phyloP scores from a whole-genome alignment of 2,113 vertebrate genomes.

The Stercorarius parasiticus region DNA sequence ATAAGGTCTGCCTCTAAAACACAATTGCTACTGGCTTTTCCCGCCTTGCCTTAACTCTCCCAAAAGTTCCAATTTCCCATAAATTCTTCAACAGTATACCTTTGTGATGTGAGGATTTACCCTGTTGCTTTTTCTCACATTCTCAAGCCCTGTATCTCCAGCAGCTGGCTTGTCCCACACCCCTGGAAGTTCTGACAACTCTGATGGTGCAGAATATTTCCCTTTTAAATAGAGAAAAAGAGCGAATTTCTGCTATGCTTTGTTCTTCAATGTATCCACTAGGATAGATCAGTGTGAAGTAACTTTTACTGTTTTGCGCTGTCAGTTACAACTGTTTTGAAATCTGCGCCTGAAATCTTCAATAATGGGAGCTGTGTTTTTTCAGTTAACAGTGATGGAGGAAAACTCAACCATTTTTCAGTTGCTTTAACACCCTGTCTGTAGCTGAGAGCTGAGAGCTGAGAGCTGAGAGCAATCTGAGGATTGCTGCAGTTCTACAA shows the following conservation, averaged over 20 bases:
- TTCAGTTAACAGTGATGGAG: not conserved
- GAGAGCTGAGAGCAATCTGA: too few relatives aligned
- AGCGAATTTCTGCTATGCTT: not conserved
- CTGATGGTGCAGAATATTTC: not conserved
- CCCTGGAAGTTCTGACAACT: not conserved
- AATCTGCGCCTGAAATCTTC: not conserved
- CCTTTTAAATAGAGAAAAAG: not conserved
- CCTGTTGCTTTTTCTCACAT: not conserved
- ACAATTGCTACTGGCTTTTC: not conserved
- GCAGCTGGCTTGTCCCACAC: not conserved
- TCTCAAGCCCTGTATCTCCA: not conserved
- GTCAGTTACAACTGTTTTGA: not conserved
- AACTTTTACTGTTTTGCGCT: not conserved
- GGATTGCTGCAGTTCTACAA: not conserved
- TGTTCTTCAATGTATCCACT: not conserved
- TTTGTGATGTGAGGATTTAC: not conserved
- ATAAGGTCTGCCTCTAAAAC: not conserved
- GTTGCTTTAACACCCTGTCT: not conserved
- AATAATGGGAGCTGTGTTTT: not conserved
- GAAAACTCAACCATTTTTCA: not conserved
- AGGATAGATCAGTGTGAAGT: not conserved
- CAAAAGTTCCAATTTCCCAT: not conserved
- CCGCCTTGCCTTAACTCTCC: not conserved
- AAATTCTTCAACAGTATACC: not conserved
- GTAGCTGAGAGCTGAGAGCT: not conserved